Evolutionary conservation across 2,888 invertebrate species (phyloP).

Genomic region (Ferdinandea cuprea): DNA sequence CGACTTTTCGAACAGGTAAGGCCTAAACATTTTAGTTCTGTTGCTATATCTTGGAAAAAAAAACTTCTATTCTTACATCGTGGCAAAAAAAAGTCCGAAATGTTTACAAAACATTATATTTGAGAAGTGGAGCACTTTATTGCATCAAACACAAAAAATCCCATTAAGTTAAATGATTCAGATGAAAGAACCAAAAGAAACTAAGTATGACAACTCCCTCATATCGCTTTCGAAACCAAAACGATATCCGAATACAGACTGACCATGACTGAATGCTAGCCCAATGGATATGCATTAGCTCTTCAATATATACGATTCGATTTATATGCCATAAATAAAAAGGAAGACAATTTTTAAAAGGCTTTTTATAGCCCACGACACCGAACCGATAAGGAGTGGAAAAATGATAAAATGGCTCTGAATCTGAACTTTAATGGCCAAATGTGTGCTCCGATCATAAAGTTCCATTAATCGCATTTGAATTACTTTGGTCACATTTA

Average conservation of each 20-base stretch:
- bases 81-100: too few relatives aligned
- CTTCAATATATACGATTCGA: slow-evolving; percentile 45
- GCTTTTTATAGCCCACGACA: slow-evolving; percentile 73
- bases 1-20: too few relatives aligned
- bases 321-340: slow-evolving; percentile 72
- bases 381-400: slow-evolving; percentile 68
- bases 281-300: slow-evolving; percentile 5
- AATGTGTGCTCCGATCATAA: slow-evolving; percentile 75
- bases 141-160: slow-evolving; percentile 6
- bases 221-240: slow-evolving; percentile 8
- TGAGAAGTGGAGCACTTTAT: too few relatives aligned
- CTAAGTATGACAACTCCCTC: background rate
- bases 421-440: slow-evolving; percentile 67
- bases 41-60: too few relatives aligned
- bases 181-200: slow-evolving; percentile 35
- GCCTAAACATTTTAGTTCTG: too few relatives aligned
- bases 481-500: slow-evolving; percentile 79
- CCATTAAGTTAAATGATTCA: slow-evolving; percentile 49
- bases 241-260: background rate
- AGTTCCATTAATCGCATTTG: slow-evolving; percentile 82
- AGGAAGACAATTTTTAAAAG: slow-evolving; percentile 73
- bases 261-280: slow-evolving; percentile 28
- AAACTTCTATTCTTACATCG: too few relatives aligned
- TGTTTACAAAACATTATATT: too few relatives aligned
- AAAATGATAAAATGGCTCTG: slow-evolving; percentile 71